Conservation (phyloP, 2,888 invertebrate genomes). For the Serripes groenlandicus region DNA sequence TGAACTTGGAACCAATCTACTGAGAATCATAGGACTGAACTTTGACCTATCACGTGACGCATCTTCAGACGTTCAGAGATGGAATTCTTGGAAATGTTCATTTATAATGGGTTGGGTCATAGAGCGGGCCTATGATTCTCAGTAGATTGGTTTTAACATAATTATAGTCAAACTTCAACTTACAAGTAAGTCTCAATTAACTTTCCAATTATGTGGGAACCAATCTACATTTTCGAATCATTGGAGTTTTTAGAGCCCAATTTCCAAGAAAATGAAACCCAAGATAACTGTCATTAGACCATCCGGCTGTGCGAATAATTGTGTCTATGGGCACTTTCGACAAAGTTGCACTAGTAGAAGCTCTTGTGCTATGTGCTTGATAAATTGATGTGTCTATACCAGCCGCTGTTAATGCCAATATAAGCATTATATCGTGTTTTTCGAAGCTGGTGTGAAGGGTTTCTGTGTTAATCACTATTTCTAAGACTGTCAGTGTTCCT, state of each 20-base stretch:
- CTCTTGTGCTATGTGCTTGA: too few relatives aligned
- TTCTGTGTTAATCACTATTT: too few relatives aligned
- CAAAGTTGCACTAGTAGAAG: slow-evolving; percentile 7
- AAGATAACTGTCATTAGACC: slow-evolving; percentile 3
- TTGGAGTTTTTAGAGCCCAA: neutral
- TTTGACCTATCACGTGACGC: too few relatives aligned
- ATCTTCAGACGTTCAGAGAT: too few relatives aligned
- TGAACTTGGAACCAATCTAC: neutral
- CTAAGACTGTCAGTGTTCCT: too few relatives aligned
- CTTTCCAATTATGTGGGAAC: neutral
- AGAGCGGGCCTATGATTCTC: neutral
- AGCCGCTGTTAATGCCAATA: too few relatives aligned
- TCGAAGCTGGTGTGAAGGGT: too few relatives aligned
- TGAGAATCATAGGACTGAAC: neutral
- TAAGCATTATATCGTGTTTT: too few relatives aligned
- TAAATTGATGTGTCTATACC: too few relatives aligned
- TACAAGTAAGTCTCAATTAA: neutral
- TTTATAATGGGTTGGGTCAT: neutral
- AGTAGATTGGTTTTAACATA: neutral
- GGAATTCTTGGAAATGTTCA: neutral
- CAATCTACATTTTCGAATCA: neutral
- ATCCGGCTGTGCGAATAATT: neutral
- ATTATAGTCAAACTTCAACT: neutral
- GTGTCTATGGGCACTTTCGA: neutral
- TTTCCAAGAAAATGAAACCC: neutral